Evolutionary conservation across 2,797 vertebrate species (phyloP), one percentile per base, ranked within the genome.

Genomic region (Pteropus rufus): DNA sequence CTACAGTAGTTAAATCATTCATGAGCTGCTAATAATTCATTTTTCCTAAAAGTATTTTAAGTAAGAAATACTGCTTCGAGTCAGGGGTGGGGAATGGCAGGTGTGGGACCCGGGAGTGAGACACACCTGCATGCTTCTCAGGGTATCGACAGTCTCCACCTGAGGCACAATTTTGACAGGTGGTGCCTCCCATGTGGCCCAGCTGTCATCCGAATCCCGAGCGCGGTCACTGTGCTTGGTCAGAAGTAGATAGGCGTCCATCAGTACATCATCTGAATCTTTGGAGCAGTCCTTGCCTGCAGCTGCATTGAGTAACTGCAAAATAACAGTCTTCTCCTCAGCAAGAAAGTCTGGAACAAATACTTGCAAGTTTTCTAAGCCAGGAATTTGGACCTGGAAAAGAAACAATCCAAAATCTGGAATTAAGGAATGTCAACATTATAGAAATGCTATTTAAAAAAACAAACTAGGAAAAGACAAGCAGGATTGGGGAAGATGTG

Each of bases 211-310:
- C 0, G 92, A 41, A 1, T 98, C 97, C 3, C 94, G 94, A 69
- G 98, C 98, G 44, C 98, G 98, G 2, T 98, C 98, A 49, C 98
- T 96, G 23, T 99, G 99, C 95, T 99, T 99, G 98, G 99, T 99
- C 98, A 99, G 99, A 3, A 99, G 99, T 80, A 99, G 98, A 90
- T 99, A 99, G 54, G 99, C 98, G 18, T 99, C 99, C 11, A 99
- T 98, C 0, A 98, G 95, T 3, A 99, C 97, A 0, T 99, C 99
- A 14, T 99, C 99, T 0, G 99, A 99, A 93, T 99, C 99, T 97
- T 99, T 99, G 3, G 99, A 99, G 97, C 99, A 99, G 98, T 99
- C 99, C 97, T 99, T 99, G 21, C 99, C 99, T 2, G 99, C 99
- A 14, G 99, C 99, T 0, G 99, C 99, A 31, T 99, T 99, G 56